Evolutionary conservation across 2,888 invertebrate genomes (phyloP), one percentile per base, ranked within the genome.

Genomic region (Lymantria monacha): DNA sequence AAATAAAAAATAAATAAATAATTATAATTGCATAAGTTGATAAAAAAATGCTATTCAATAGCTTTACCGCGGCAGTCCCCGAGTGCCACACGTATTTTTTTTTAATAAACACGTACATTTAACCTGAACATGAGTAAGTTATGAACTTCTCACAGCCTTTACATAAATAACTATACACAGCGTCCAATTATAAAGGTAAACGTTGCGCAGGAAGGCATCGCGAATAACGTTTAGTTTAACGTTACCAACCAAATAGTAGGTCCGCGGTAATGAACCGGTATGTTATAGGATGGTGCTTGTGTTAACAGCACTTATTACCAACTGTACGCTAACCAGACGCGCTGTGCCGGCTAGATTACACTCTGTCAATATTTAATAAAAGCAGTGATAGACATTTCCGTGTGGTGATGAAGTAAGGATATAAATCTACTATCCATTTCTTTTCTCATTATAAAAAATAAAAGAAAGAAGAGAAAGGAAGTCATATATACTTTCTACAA

Each of bases 231-330:
- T 83, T 81, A 82, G 82, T 81, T 53, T 46, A 52, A 69, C 61
- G 66, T 74, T 64, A 63, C 69, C 62, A 63, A 57, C 48, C 54
- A 63, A 48, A 74, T 77, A 79, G 77, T 80, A 79, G 70, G 74
- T 66, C 69, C 66, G 63, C 81, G 78, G 87, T 89, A 89, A 89
- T 87, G 87, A 87, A 86, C 80, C 76, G 75, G 56, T 55, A 49
- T 49, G 48, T 58, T 57, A 50, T 75, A 41, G 7, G 44, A 45
- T 48, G 55, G 49, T 41, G 53, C 41, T 59, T 60, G 72, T 86
- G 89, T 78, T 89, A 89, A 88, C 82, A 63, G 77, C 57, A 67
- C 73, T 72, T 79, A 87, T 91, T 91, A 90, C 88, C 87, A 74
- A 55, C 50, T 60, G 59, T 61, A 63, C 82, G 90, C 89, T 90